Evolutionary conservation across 2,888 invertebrate species (phyloP), one percentile per base, ranked within the genome.

Genomic region (Odontocolon sp.): DNA sequence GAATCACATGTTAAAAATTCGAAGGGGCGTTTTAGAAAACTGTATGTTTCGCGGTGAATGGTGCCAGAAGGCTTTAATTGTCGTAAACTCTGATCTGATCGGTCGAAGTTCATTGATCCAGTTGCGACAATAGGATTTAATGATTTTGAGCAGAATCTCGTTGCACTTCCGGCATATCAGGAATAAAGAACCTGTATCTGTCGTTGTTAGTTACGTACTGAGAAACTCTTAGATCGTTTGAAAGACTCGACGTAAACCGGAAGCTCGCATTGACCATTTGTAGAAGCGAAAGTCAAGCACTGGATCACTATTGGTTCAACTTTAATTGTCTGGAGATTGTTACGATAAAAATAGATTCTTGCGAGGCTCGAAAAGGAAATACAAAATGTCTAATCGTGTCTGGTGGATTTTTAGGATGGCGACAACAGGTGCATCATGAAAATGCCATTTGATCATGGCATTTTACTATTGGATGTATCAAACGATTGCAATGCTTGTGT

Each of bases 191-290:
- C 61, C 26, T 45, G 67, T 61, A 18, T 38, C 40, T 50, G 14
- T 50, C 16, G 50, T 11, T 11, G 36, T 9, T 11, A n/a, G 11
- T 11, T 14, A 8, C 16, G 47, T 63, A 54, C 45, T 36, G 59
- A 56, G 54, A 61, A 73, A 45, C 42, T 21, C 54, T 31, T 21
- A 31, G 21, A 54, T 31, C 28, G n/a, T 3, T 3, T 5, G 21
- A 14, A n/a, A 4, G 11, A 14, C 18, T 33, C 2, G 47, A 50
- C 63, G 56, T 26, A 68, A 68, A 68, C 74, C 56, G 68, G 74
- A 74, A 68, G 38, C 59, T 52, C 52, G 36, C 4, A n/a, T 57
- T 74, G 61, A 31, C 74, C 74, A 68, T 74, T 68, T 57, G 23
- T 21, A 63, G 74, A 68, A 74, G 23, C 63, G 74, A 74, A 74